Base-by-base conservation (phyloP, 64 coral and sea anemone species). In the Pocillopora damicornis region DNA sequence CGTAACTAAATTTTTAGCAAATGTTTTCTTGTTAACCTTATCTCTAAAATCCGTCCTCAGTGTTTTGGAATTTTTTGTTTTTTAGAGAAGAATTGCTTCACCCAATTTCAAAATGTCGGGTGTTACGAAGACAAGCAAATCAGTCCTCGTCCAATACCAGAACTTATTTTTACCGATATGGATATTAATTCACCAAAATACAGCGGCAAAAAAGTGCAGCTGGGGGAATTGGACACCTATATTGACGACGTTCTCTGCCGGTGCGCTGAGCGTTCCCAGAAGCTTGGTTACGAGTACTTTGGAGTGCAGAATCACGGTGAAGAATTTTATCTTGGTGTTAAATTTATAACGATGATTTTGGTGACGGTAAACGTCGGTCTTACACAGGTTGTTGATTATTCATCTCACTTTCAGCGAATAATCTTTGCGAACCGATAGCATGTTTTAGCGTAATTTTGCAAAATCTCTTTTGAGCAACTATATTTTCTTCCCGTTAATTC, bases 301-400 rank as follows among this genome's bases (percentile, higher is more conserved):
- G 80, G 79, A 61, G 79, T 90, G 9, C 89, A 90, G 75, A 76
- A 83, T 76, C 79, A 83, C 64, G 74, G 89, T 83, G 60, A 75
- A 66, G 30, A 51, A 51, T 7, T 51, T 51, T 51, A 51, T 7
- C 7, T 51, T 51, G 7, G 7, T 51, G 42, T 51, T 51, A 51
- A 51, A 51, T 51, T 51, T 7, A 51, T 51, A 51, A 51, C 0
- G 7, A 4, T 51, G 42, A 51, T 7, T 51, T 51, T 51, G 2
- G 2, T 51, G 3, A 51, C 7, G 2, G 7, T 51, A 4, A 51
- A 51, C 42, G 42, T 30, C 30, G 30, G 30, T 30, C 30, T 30
- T 30, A 30, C 30, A 30, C 42, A 51, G 7, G 42, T 51, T 51
- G 42, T 51, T 51, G 3, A 7, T 51, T 51, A 51, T 51, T 51